Evolutionary conservation across 2,113 vertebrate genomes (phyloP).

Genomic region (Raphicerus campestris): DNA sequence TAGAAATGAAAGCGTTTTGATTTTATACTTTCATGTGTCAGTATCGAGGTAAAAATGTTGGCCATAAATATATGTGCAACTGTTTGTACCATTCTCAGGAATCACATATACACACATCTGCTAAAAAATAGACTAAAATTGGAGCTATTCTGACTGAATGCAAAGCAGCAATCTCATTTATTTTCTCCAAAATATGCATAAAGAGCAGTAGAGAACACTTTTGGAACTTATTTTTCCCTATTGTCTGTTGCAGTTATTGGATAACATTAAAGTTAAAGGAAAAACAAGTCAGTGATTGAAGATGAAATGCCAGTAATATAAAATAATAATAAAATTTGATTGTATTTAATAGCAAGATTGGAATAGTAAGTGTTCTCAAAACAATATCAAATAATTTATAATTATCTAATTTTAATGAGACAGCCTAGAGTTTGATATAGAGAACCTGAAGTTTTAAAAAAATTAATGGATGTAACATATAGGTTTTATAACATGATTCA

Average conservation of each 20-base stretch:
- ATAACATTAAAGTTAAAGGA: neutral
- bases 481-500: slow-evolving; percentile 45
- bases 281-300: neutral
- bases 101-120: neutral
- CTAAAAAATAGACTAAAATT: neutral
- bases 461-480: slow-evolving; percentile 46
- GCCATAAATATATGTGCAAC: accelerated
- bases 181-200: neutral
- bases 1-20: neutral
- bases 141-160: neutral
- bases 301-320: slow-evolving; percentile 6
- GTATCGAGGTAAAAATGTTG: neutral
- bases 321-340: neutral
- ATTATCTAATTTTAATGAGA: slow-evolving; percentile 60
- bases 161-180: accelerated
- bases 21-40: neutral
- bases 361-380: slow-evolving; percentile 13
- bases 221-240: neutral
- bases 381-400: slow-evolving; percentile 53
- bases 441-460: slow-evolving; percentile 20
- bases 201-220: neutral
- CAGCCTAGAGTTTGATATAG: neutral
- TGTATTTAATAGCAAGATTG: neutral
- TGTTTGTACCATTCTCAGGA: neutral
- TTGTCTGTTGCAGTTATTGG: neutral